Evolutionary conservation across 2,888 invertebrate species (phyloP).

Genomic region (Megastigmus dorsalis): DNA sequence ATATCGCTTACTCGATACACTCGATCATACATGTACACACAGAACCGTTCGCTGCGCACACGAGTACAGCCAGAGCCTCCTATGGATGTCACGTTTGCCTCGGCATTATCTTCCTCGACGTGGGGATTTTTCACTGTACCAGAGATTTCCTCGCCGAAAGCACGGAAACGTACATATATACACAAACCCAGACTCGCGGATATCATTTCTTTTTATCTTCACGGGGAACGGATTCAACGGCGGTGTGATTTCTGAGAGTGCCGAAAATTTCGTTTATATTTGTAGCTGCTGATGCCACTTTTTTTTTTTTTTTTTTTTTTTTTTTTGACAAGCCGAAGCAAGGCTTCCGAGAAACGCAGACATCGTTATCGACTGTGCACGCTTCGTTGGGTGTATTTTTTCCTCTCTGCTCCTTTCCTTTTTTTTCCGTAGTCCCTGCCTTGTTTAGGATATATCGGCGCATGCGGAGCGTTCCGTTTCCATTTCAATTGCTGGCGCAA

Average conservation of each 20-base stretch:
- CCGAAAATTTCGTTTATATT: conserved; percentile 1
- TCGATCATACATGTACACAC: neutral
- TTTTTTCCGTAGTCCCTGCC: too few species aligned
- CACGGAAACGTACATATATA: too few species aligned
- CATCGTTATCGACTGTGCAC: conserved; percentile 31
- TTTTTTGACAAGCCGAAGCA: neutral
- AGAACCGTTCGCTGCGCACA: too few species aligned
- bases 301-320: conserved; percentile 10
- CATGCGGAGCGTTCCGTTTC: neutral
- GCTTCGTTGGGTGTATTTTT: conserved; percentile 24
- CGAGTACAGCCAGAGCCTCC: too few species aligned
- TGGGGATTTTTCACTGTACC: conserved; percentile 5
- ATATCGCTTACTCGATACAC: neutral
- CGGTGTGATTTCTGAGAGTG: conserved; percentile 25
- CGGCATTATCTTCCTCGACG: conserved; percentile 1
- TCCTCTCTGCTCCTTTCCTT: too few species aligned
- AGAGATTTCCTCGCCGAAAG: too few species aligned
- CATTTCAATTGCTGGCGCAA: neutral
- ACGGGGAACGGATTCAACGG: conserved; percentile 4
- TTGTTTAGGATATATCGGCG: neutral
- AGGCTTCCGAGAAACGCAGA: neutral
- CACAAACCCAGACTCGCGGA: too few species aligned
- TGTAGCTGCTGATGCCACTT: too few species aligned
- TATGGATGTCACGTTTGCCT: too few species aligned
- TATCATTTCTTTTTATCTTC: conserved; percentile 34